A percentile compares a stretch with the other conserved stretches of the same genome.
Evolutionary conservation across 2,113 vertebrate genomes (phyloP).

Genomic region (Tympanuchus pallidicinctus): DNA sequence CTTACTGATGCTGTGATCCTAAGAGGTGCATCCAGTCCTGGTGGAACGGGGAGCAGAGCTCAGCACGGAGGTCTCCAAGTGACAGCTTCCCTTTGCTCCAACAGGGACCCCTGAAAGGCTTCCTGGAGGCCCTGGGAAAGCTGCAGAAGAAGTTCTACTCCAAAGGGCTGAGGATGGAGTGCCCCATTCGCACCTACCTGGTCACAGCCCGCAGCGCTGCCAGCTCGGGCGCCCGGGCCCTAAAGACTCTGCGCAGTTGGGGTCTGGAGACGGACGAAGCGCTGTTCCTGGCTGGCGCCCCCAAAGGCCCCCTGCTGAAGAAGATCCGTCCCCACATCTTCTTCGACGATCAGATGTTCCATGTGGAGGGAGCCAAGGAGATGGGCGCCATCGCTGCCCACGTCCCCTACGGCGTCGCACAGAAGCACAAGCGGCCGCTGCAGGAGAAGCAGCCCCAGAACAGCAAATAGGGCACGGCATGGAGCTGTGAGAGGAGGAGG

Average conservation of each 20-base stretch:
- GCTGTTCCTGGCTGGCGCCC: conserved; percentile 91
- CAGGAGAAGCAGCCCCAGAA: background rate
- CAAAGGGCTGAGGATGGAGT: conserved; percentile 91
- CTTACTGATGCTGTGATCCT: background rate
- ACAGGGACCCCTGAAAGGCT: conserved; percentile 93
- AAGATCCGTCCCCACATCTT: conserved; percentile 96
- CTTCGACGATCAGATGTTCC: conserved; percentile 98
- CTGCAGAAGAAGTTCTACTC: conserved; percentile 95
- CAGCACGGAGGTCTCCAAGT: rapidly evolving
- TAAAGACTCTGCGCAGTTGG: conserved; percentile 95
- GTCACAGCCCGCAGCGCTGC: conserved; percentile 93
- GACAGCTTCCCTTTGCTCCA: background rate
- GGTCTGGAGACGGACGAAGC: conserved; percentile 95
- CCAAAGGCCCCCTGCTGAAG: conserved; percentile 92
- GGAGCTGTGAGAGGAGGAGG: background rate
- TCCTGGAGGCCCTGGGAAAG: conserved; percentile 92
- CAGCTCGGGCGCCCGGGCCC: conserved; percentile 91
- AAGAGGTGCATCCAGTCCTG: background rate
- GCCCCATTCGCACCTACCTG: conserved; percentile 94
- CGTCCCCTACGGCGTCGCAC: conserved; percentile 89
- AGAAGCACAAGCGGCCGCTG: conserved; percentile 69
- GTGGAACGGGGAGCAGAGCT: background rate
- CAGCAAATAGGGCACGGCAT: background rate
- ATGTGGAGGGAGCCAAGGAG: conserved; percentile 91
- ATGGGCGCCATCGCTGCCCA: conserved; percentile 92